These are phyloP conservation scores for Drosophila demipolita DNA, from an alignment of 2,888 invertebrate species.

Conservation along the genomic window DNA sequence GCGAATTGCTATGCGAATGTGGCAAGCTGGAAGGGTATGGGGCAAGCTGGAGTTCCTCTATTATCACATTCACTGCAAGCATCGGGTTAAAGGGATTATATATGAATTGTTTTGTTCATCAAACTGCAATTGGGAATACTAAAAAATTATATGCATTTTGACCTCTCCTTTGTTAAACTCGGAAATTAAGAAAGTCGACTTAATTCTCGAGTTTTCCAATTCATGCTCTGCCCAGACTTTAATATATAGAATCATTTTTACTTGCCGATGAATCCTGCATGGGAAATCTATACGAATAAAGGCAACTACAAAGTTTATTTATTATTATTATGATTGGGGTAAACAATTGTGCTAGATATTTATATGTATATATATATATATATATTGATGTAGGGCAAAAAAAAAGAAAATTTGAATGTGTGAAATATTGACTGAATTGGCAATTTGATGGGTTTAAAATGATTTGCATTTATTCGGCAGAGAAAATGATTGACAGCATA, in stretches of 20 bases:
- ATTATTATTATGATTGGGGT: too few species aligned
- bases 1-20: neutral
- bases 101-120: neutral
- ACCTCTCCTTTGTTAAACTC: neutral
- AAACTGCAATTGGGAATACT: neutral
- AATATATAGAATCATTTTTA: neutral
- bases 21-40: neutral
- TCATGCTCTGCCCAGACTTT: neutral
- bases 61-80: neutral
- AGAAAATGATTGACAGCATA: constrained; percentile 52
- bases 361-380: neutral
- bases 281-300: neutral
- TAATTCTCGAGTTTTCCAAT: neutral
- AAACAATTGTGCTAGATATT: too few species aligned
- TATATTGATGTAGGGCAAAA: neutral
- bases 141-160: neutral
- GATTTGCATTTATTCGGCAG: constrained; percentile 44
- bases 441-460: constrained; percentile 36
- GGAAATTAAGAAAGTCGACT: neutral
- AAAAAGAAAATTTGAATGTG: neutral
- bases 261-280: neutral
- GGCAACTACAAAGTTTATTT: neutral
- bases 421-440: constrained; percentile 27
- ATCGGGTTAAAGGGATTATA: neutral
- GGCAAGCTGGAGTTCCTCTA: neutral